Evolutionary conservation across 2,113 vertebrate species (phyloP), one percentile per base, ranked within the genome.

Genomic region (Onychostoma macrolepis): DNA sequence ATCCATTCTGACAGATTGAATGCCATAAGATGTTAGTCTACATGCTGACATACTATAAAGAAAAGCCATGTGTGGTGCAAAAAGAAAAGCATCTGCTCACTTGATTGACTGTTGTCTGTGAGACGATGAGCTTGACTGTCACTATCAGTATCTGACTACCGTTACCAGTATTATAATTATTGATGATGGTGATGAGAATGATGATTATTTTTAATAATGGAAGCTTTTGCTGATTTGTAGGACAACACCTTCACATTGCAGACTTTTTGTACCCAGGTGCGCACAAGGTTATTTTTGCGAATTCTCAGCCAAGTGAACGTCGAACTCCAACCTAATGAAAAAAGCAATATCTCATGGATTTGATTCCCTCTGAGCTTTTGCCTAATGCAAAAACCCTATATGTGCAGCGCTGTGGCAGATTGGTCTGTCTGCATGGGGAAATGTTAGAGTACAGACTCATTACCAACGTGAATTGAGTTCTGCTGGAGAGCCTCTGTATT

Each of bases 381-480:
- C 79, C 87, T 91, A 92, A 94, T 93, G 91, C 91, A 92, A 90
- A 93, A 89, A 89, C 89, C 90, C 91, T 89, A 86, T 91, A 91
- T 93, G 94, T 92, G 90, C 90, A 88, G 90, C 43, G 90, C 91
- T 89, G 90, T 89, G 92, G 92, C 92, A 95, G 93, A 95, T 95
- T 94, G 93, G 93, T 85, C 92, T 93, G 93, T 95, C 93, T 95
- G 93, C 93, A 93, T 88, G 90, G 92, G 94, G 93, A 95, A 94
- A 94, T 92, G 92, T 92, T 93, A 89, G 91, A 93, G 94, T 93
- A 89, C 89, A 92, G 93, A 93, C 93, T 95, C 94, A 96, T 95
- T 95, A 95, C 93, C 92, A 91, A 92, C 89, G 91, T 93, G 94
- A 94, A 95, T 94, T 94, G 94, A 94, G 93, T 94, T 94, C 91